phyloP scores from a whole-genome alignment of 92 coral and sea anemone species.

The Umimayanthus chanpuru region DNA sequence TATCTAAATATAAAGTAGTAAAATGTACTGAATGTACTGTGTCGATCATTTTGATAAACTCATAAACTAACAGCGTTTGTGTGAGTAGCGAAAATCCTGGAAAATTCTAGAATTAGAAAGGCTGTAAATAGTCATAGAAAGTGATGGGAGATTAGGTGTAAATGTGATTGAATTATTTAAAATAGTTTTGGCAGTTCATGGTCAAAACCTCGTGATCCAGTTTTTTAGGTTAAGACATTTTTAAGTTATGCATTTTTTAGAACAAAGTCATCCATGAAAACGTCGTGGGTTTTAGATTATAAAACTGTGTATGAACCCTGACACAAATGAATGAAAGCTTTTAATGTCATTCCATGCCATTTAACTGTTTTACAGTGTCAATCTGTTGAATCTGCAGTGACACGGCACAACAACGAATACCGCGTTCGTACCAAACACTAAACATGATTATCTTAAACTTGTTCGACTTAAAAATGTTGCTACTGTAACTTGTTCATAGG shows the following conservation, averaged over 20 bases:
- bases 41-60: too few relatives aligned
- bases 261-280: too few relatives aligned
- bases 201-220: too few relatives aligned
- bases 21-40: too few relatives aligned
- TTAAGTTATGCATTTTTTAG: too few relatives aligned
- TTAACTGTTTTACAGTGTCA: neutral
- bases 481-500: too few relatives aligned
- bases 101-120: neutral
- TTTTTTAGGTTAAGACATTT: too few relatives aligned
- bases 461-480: too few relatives aligned
- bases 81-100: neutral
- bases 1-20: too few relatives aligned
- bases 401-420: neutral
- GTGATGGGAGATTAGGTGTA: neutral
- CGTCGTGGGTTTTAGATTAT: too few relatives aligned
- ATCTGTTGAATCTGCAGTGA: neutral
- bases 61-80: neutral
- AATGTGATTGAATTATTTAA: neutral
- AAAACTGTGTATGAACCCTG: neutral
- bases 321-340: neutral
- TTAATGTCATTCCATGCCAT: neutral
- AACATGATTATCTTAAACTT: too few relatives aligned
- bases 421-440: neutral
- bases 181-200: neutral
- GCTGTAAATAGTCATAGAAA: neutral